Conservation (phyloP, 23 tunicate species). For the Styela clava region DNA sequence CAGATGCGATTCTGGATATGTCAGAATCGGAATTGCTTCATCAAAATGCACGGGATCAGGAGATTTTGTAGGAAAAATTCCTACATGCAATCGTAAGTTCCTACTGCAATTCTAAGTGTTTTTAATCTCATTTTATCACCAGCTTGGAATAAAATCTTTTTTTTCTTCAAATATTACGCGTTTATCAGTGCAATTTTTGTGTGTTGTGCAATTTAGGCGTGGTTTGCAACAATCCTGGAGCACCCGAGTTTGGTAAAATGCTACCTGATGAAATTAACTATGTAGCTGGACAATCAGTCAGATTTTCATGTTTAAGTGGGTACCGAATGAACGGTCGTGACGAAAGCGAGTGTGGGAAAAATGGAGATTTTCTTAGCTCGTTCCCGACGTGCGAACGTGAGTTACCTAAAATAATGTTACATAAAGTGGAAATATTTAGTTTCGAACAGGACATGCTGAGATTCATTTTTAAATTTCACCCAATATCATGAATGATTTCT, state of each 20-base stretch:
- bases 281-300: constrained; percentile 8
- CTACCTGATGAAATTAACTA: background rate
- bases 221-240: constrained; percentile 12
- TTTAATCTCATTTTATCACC: background rate
- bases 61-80: constrained; percentile 2
- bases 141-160: background rate
- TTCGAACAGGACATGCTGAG: no score
- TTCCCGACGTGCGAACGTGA: constrained; percentile 36
- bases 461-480: no score
- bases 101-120: background rate
- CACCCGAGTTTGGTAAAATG: constrained; percentile 21
- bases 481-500: no score
- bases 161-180: no score
- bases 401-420: no score
- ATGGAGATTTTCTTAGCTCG: constrained; percentile 1
- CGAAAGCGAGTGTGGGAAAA: constrained; percentile 12
- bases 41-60: constrained; percentile 23
- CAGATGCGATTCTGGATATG: constrained; percentile 16
- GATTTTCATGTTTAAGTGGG: constrained; percentile 4
- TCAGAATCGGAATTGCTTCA: constrained; percentile 9
- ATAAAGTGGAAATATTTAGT: no score
- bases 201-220: no score
- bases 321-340: constrained; percentile 5
- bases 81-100: constrained; percentile 20
- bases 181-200: no score